Evolutionary conservation across 2,113 vertebrate genomes (phyloP).

Genomic region (Eulemur macaco): DNA sequence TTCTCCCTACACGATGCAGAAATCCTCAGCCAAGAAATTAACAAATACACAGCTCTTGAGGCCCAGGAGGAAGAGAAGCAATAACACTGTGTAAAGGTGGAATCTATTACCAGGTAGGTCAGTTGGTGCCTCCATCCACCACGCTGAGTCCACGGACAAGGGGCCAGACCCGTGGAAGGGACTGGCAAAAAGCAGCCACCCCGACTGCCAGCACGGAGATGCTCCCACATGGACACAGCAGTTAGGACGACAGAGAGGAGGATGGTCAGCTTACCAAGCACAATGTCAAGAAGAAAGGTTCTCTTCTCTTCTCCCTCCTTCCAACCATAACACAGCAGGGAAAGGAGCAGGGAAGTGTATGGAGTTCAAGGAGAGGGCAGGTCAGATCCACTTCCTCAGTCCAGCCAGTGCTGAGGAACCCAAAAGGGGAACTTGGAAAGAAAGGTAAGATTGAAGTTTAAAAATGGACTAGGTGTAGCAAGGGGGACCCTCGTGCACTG

Average conservation of each 20-base stretch:
- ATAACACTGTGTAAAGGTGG: not conserved
- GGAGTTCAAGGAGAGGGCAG: not conserved
- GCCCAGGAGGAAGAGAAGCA: not conserved
- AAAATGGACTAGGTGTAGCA: not conserved
- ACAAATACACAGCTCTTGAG: not conserved
- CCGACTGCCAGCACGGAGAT: rapidly evolving
- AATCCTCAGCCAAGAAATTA: not conserved
- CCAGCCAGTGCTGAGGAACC: not conserved
- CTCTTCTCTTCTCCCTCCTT: not conserved
- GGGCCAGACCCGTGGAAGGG: not conserved
- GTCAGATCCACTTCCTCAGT: not conserved
- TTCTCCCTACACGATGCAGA: not conserved
- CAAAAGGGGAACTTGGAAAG: not conserved
- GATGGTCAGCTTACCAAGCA: not conserved
- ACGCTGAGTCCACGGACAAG: not conserved
- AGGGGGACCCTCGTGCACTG: not conserved
- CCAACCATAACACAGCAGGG: not conserved
- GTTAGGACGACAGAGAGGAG: not conserved
- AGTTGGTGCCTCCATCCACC: not conserved
- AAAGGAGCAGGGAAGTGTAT: not conserved
- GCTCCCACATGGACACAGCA: rapidly evolving
- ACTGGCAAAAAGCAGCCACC: not conserved
- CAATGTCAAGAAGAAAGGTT: not conserved
- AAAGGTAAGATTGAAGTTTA: not conserved
- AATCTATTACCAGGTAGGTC: not conserved